Conservation (phyloP, 2,797 vertebrate species). For the Philypnodon macrostomus region DNA sequence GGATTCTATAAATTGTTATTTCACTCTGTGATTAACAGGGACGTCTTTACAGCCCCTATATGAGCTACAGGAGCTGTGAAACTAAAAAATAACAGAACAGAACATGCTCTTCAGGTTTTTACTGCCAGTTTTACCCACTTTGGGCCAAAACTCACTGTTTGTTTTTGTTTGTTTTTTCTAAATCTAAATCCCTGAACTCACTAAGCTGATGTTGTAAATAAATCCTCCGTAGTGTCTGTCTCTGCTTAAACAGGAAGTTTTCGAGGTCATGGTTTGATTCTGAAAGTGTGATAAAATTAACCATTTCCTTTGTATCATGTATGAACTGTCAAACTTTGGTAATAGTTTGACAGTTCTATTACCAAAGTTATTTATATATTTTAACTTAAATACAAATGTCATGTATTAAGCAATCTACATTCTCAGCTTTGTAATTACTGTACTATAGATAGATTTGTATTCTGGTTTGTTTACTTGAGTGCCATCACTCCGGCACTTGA, state of each 20-base stretch:
- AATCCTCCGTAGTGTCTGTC: slow-evolving; percentile 26
- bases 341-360: no score
- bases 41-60: slow-evolving; percentile 11
- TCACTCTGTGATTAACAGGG: slow-evolving; percentile 24
- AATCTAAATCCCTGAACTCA: no score
- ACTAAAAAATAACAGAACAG: slow-evolving; percentile 4
- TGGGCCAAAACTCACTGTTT: no score
- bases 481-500: no score
- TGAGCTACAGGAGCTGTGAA: slow-evolving; percentile 13
- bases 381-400: no score
- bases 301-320: slow-evolving; percentile 51
- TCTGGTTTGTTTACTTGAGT: no score
- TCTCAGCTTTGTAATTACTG: no score
- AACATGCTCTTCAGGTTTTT: not conserved
- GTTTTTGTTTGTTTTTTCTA: slow-evolving; percentile 3
- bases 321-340: no score
- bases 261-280: slow-evolving; percentile 42
- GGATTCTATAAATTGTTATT: slow-evolving; percentile 11
- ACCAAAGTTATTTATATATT: no score
- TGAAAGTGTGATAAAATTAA: slow-evolving; percentile 52
- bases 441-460: no score
- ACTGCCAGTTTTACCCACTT: not conserved
- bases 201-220: slow-evolving; percentile 17
- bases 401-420: no score
- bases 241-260: slow-evolving; percentile 55